phyloP scores from a whole-genome alignment of 2,888 invertebrate species.

The Epirrita christyi region DNA sequence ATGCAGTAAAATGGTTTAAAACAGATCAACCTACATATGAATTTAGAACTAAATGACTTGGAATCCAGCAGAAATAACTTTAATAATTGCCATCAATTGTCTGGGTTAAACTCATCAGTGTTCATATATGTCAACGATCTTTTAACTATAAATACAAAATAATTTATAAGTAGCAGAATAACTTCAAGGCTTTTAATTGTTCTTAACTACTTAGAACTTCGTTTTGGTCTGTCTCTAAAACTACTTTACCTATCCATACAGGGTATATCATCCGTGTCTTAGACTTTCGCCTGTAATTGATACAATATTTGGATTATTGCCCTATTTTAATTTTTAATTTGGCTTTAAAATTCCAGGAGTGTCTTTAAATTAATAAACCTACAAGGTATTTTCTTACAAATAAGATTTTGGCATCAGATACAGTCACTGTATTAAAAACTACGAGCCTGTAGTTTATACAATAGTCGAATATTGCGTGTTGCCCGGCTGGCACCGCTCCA shows the following conservation, averaged over 20 bases:
- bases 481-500: conserved; percentile 75
- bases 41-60: conserved; percentile 19
- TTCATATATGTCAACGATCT: conserved; percentile 35
- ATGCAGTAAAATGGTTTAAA: conserved; percentile 1
- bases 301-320: too few relatives aligned
- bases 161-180: conserved; percentile 5
- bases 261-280: too few relatives aligned
- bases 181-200: conserved; percentile 1
- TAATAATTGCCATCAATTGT: conserved; percentile 54
- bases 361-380: too few relatives aligned
- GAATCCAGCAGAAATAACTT: conserved; percentile 37
- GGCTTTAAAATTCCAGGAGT: too few relatives aligned
- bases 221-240: not conserved
- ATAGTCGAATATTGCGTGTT: conserved; percentile 39
- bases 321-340: too few relatives aligned
- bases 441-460: conserved; percentile 12
- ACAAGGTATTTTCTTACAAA: not conserved
- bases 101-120: conserved; percentile 41
- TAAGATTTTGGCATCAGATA: conserved; percentile 9
- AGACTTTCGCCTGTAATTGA: too few relatives aligned
- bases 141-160: conserved; percentile 19
- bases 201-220: not conserved
- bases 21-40: conserved; percentile 6
- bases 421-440: conserved; percentile 18
- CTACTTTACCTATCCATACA: too few relatives aligned